Percentiles rank a stretch among this genome's conserved stretches.
Evolutionary conservation across 2,888 invertebrate species (phyloP).

Genomic region (Hofmannophila pseudospretella): DNA sequence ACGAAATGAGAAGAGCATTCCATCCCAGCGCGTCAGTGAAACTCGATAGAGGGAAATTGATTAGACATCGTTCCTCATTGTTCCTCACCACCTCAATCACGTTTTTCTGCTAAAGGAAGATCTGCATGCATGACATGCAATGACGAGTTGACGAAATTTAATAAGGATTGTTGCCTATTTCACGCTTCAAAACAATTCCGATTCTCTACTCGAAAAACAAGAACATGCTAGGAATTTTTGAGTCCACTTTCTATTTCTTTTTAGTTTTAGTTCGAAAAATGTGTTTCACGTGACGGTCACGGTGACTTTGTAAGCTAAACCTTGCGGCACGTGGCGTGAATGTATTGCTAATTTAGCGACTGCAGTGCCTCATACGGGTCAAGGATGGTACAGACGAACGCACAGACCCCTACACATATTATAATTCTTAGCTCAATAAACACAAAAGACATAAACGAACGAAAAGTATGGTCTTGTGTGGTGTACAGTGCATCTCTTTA

Average conservation of each 20-base stretch:
- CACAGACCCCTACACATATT: no score
- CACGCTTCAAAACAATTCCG: slow-evolving; percentile 12
- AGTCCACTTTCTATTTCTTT: slow-evolving; percentile 17
- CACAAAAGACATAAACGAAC: no score
- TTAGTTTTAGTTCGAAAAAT: slow-evolving; percentile 19
- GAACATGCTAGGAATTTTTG: slow-evolving; percentile 14
- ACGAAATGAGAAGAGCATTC: slow-evolving; percentile 32
- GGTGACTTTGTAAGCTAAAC: slow-evolving; percentile 26
- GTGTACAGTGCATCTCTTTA: no score
- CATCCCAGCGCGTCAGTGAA: slow-evolving; percentile 17
- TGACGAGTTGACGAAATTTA: slow-evolving; percentile 9
- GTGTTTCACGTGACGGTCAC: slow-evolving; percentile 37
- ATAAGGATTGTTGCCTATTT: slow-evolving; percentile 7
- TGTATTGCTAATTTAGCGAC: slow-evolving; percentile 27
- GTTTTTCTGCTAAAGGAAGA: slow-evolving; percentile 2
- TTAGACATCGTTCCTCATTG: slow-evolving; percentile 9
- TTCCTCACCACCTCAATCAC: slow-evolving; percentile 1
- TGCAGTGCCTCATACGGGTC: slow-evolving; percentile 26
- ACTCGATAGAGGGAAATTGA: slow-evolving; percentile 6
- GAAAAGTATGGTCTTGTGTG: no score
- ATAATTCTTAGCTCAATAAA: no score
- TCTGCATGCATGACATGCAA: slow-evolving; percentile 6
- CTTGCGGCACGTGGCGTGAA: slow-evolving; percentile 28
- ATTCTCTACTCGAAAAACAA: slow-evolving; percentile 12
- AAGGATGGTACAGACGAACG: slow-evolving; percentile 21